A percentile compares a stretch with the other conserved stretches of the same genome.
Evolutionary conservation across 2,797 vertebrate genomes (phyloP).

Genomic region (Cynodonichthys magdalenae): DNA sequence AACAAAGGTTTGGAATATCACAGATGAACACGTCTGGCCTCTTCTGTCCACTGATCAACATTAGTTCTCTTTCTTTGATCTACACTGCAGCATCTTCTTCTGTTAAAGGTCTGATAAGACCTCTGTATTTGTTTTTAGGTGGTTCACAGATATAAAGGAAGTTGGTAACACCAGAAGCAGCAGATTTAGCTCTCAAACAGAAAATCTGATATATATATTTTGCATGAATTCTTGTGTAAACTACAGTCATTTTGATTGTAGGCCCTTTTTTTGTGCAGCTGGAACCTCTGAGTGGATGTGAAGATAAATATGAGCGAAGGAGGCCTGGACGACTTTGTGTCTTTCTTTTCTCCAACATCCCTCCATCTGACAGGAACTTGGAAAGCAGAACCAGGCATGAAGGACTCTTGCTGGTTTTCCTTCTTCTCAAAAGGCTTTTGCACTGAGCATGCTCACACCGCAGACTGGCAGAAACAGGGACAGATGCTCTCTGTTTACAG

Average conservation of each 20-base stretch:
- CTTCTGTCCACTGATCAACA: constrained; percentile 4
- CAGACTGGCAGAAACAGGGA: constrained; percentile 58
- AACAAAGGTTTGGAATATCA: constrained; percentile 50
- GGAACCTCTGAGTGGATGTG: constrained; percentile 54
- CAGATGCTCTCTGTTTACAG: background rate
- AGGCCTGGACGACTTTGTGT: constrained; percentile 17
- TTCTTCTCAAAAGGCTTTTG: constrained; percentile 19
- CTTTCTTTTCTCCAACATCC: constrained; percentile 1
- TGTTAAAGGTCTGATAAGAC: constrained; percentile 25
- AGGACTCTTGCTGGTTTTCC: constrained; percentile 35
- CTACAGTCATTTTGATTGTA: constrained; percentile 43
- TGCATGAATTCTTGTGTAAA: constrained; percentile 51
- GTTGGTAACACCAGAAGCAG: constrained; percentile 57
- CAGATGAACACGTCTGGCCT: constrained; percentile 41
- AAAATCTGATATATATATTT: constrained; percentile 40
- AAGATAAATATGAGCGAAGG: constrained; percentile 47
- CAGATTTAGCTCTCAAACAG: constrained; percentile 48
- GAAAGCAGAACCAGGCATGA: constrained; percentile 34
- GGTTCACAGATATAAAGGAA: constrained; percentile 49
- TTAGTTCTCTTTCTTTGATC: background rate
- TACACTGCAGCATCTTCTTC: constrained; percentile 18
- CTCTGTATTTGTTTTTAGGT: constrained; percentile 1
- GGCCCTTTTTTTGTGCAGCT: constrained; percentile 60
- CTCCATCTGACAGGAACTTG: background rate
- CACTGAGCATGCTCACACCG: constrained; percentile 42